Base-by-base conservation (phyloP, 2,797 vertebrate genomes). In the Esox lucius region DNA sequence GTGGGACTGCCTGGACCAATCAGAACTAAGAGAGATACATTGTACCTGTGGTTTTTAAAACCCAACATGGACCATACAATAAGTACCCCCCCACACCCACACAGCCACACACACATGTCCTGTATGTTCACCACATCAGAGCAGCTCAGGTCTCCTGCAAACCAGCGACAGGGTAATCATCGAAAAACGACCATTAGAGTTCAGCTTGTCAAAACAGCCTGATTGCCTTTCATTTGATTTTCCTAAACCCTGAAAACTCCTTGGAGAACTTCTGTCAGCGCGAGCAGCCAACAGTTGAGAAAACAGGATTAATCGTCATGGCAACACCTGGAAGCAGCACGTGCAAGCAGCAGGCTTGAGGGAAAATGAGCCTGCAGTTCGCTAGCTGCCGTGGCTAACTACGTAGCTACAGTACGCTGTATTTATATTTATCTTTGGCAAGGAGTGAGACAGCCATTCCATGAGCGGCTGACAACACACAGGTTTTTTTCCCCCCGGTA, bases 261-360 rank as follows among this genome's bases (percentile, higher is more conserved):
- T 22, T 67, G 78, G 81, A 81, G 84, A 87, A 86, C 87, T 79
- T 76, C 81, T 81, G 87, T 81, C 85, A 83, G 72, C 62, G 33
- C 81, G 82, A 85, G 75, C 61, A n/a, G 84, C 61, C 56, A 61
- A 0, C 80, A 19, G 79, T 88, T 82, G 83, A 81, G 81, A 82
- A 91, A 93, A 91, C 88, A 91, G 84, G 87, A 91, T 93, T 89
- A 89, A 79, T 91, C 70, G 42, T 84, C 80, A 89, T 87, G 81
- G 87, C 81, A 91, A 92, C 90, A 88, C 87, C 87, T 88, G 83
- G 80, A 87, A 82, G 84, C 80, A 83, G 83, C 86, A 87, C 74
- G 82, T 90, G 88, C 49, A 49, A 75, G 75, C 75, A 19, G 33
- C 62, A 81, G 76, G 22, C 56, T 61, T 24, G 56, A 83, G 81